Evolutionary conservation across 2,113 vertebrate genomes (phyloP).

Genomic region (Nymphicus hollandicus): DNA sequence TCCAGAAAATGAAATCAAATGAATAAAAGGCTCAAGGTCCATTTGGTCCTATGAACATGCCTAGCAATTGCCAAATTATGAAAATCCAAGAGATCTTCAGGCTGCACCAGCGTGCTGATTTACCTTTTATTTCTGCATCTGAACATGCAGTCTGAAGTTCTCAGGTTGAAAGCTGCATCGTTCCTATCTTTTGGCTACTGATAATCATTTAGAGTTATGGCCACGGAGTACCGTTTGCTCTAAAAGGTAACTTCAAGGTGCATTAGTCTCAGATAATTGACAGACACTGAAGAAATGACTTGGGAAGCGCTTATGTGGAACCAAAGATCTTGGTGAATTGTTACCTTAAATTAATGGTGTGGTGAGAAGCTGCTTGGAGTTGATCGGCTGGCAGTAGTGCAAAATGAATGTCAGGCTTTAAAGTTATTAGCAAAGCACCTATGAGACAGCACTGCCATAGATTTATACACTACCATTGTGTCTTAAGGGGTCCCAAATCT

Average conservation of each 20-base stretch:
- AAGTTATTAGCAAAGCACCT: constrained; percentile 52
- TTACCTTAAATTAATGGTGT: constrained; percentile 46
- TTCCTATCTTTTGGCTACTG: not conserved
- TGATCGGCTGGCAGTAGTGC: constrained; percentile 24
- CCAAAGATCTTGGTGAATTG: constrained; percentile 19
- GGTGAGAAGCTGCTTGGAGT: not conserved
- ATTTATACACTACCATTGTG: not conserved
- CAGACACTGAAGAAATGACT: not conserved
- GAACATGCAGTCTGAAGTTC: not conserved
- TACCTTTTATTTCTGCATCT: not conserved
- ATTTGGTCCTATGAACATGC: not conserved
- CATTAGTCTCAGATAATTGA: constrained; percentile 31
- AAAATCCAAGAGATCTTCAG: constrained; percentile 21
- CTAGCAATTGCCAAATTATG: not conserved
- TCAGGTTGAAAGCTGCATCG: not conserved
- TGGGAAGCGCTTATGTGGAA: constrained; percentile 1
- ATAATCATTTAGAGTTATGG: constrained; percentile 5
- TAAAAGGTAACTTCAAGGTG: not conserved
- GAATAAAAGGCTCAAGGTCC: not conserved
- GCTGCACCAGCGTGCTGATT: not conserved
- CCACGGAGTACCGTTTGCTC: not conserved
- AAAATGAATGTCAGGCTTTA: constrained; percentile 21
- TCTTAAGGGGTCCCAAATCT: not conserved
- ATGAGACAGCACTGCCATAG: not conserved
- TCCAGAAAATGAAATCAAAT: constrained; percentile 35